phyloP scores from a whole-genome alignment of 2,888 invertebrate species.

The Athalia cordata region DNA sequence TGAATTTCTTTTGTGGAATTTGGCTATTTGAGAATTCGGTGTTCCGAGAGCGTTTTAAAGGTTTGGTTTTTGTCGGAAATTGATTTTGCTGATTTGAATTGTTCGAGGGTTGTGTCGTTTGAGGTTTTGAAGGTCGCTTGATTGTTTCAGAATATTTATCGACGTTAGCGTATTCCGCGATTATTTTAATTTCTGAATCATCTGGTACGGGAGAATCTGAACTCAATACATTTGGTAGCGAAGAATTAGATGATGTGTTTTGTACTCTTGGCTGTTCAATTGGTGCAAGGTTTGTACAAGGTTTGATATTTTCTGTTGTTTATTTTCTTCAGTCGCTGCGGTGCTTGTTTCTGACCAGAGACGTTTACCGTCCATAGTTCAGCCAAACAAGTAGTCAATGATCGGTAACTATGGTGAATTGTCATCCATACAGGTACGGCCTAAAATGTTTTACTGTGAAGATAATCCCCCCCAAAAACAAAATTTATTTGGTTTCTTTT shows the following conservation, averaged over 20 bases:
- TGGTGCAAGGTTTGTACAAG: not conserved
- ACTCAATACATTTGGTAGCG: too few relatives aligned
- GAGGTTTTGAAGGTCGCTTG: not conserved
- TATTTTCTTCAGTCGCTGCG: conserved; percentile 30
- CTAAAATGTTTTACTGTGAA: conserved; percentile 49
- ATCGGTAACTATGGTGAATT: conserved; percentile 51
- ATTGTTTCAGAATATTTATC: not conserved
- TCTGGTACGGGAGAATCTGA: too few relatives aligned
- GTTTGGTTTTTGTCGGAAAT: not conserved
- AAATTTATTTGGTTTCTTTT: too few relatives aligned
- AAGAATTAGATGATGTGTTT: not conserved
- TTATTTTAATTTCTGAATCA: not conserved
- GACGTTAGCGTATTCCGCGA: not conserved
- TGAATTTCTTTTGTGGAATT: not conserved
- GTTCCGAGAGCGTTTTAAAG: not conserved
- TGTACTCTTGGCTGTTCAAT: not conserved
- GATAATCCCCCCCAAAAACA: too few relatives aligned
- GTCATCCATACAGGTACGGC: conserved; percentile 50
- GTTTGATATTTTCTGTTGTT: conserved; percentile 14
- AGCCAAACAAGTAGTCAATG: conserved; percentile 51
- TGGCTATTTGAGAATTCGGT: not conserved
- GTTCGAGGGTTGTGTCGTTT: not conserved
- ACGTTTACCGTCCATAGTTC: conserved; percentile 36
- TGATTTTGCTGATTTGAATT: not conserved
- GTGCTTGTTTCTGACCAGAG: conserved; percentile 38